Conservation (phyloP, 2,113 vertebrate genomes). For the Mus spicilegus region DNA sequence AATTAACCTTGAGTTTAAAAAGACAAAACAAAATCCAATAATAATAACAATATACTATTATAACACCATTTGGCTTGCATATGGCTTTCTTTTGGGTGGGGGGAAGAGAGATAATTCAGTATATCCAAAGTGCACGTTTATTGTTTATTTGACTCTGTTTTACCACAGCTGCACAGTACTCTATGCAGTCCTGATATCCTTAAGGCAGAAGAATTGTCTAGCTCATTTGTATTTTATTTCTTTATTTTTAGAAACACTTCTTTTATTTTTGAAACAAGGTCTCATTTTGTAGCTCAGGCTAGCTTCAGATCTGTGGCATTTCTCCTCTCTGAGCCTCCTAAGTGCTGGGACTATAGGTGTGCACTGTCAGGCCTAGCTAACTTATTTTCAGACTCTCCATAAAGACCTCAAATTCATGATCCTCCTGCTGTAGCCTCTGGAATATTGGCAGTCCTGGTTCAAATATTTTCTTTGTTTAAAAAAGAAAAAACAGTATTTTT, state of each 20-base stretch:
- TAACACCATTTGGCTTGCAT: not conserved
- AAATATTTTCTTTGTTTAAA: constrained; percentile 6
- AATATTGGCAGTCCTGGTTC: not conserved
- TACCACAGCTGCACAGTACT: not conserved
- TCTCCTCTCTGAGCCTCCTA: not conserved
- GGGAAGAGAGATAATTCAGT: not conserved
- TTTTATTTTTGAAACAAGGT: not conserved
- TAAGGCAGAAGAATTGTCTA: not conserved
- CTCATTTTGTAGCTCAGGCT: not conserved
- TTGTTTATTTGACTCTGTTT: not conserved
- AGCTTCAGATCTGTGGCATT: not conserved
- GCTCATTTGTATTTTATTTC: not conserved
- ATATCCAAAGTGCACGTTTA: not conserved
- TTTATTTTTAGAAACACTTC: not conserved
- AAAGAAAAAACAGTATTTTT: not conserved
- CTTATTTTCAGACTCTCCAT: not conserved
- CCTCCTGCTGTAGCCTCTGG: not conserved
- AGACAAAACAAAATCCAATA: not conserved
- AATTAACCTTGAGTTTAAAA: not conserved
- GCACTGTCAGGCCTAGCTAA: not conserved
- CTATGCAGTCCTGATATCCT: not conserved
- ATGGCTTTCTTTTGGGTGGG: not conserved
- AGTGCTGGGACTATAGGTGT: not conserved
- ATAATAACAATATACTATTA: not conserved
- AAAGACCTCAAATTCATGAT: too few species aligned